These are phyloP conservation scores for Dendrocincla tyrannina DNA, from an alignment of 2,797 vertebrate genomes.

Conservation along the genomic window DNA sequence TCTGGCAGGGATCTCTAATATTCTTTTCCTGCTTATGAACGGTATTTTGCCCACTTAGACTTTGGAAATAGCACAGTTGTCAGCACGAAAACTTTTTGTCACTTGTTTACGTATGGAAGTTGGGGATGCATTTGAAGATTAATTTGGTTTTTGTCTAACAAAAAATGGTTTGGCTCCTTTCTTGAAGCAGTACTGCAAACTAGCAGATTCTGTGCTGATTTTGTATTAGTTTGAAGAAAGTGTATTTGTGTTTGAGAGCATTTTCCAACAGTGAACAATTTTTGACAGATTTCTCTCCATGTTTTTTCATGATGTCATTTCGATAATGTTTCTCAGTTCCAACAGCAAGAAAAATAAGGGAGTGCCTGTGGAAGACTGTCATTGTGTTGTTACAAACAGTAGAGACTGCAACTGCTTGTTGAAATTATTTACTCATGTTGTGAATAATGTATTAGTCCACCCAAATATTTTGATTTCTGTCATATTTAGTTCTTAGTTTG, in stretches of 20 bases:
- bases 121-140: neutral
- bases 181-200: neutral
- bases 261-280: neutral
- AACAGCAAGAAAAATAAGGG: neutral
- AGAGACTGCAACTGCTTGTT: neutral
- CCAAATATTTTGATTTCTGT: neutral
- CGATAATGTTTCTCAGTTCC: neutral
- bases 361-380: neutral
- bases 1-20: neutral
- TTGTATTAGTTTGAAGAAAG: neutral
- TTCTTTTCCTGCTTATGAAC: neutral
- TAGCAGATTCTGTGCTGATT: neutral
- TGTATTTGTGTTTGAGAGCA: neutral
- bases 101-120: neutral
- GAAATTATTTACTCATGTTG: neutral
- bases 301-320: neutral
- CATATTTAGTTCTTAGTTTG: neutral
- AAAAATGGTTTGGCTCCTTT: neutral
- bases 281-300: neutral
- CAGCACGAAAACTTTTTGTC: neutral
- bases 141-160: neutral
- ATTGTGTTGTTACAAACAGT: neutral
- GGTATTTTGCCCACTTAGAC: neutral
- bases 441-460: neutral
- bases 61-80: neutral